phyloP scores from a whole-genome alignment of 2,888 invertebrate genomes.

The Calliopum simillimum region DNA sequence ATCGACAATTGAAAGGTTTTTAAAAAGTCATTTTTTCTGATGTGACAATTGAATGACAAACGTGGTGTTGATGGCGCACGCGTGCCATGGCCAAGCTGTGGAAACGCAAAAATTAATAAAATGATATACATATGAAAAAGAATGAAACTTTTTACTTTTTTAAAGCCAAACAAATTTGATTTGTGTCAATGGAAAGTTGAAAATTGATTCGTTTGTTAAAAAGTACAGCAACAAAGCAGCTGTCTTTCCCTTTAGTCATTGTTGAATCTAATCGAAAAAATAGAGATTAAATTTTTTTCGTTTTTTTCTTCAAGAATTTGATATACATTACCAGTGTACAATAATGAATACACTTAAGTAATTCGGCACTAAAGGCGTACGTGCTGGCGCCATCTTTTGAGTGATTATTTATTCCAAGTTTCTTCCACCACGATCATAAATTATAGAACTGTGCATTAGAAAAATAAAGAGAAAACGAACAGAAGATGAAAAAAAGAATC shows the following conservation, averaged over 20 bases:
- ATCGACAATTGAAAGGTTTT: conserved; percentile 6
- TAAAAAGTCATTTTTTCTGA: background rate
- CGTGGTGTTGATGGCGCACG: conserved; percentile 45
- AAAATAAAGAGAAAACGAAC: background rate
- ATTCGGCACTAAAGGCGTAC: conserved; percentile 1
- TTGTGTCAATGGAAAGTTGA: no score
- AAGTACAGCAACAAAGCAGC: no score
- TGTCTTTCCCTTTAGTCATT: no score
- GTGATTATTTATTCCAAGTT: conserved; percentile 45
- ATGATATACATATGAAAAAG: background rate
- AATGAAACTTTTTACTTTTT: no score
- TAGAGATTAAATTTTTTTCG: no score
- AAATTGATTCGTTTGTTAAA: no score
- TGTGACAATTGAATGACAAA: conserved; percentile 38
- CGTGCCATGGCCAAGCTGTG: conserved; percentile 44
- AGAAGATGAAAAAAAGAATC: background rate
- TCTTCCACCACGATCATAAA: conserved; percentile 15
- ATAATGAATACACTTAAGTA: background rate
- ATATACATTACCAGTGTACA: no score
- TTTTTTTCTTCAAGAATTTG: no score
- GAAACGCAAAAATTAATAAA: background rate
- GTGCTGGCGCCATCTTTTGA: conserved; percentile 46
- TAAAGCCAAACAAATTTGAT: no score
- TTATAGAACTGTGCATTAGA: background rate
- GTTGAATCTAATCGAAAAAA: no score